Evolutionary conservation across 2,888 invertebrate genomes (phyloP).

Genomic region (Fragum whitleyi): DNA sequence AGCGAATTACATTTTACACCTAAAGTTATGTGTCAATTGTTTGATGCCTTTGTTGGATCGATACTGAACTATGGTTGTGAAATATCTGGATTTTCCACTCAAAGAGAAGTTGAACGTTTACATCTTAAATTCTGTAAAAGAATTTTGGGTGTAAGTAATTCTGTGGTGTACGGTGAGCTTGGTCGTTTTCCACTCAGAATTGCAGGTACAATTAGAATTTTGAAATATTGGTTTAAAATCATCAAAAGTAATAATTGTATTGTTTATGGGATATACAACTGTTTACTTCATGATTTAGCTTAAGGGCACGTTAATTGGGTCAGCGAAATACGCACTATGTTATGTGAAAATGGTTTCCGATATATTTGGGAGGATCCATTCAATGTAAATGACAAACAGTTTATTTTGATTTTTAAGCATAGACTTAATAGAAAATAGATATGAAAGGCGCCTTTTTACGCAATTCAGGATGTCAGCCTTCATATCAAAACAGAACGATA

Average conservation of each 20-base stretch:
- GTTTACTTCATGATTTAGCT: background rate
- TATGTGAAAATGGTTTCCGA: background rate
- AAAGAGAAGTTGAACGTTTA: too few species aligned
- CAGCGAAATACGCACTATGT: background rate
- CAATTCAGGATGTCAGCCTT: too few species aligned
- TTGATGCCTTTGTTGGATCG: slow-evolving; percentile 11
- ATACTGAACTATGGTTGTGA: slow-evolving; percentile 6
- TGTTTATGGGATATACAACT: background rate
- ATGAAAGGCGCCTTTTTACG: too few species aligned
- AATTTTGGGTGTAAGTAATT: background rate
- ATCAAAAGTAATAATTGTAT: background rate
- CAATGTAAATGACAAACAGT: background rate
- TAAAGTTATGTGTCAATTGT: slow-evolving; percentile 13
- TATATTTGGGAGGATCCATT: slow-evolving; percentile 14
- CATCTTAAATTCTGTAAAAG: too few species aligned
- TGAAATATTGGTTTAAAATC: slow-evolving; percentile 10
- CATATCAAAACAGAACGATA: too few species aligned
- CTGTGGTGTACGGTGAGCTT: slow-evolving; percentile 6
- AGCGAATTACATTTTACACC: background rate
- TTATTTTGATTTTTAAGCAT: slow-evolving; percentile 4
- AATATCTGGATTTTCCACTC: too few species aligned
- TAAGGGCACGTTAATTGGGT: background rate
- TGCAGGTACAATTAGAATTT: background rate
- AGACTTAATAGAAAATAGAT: background rate
- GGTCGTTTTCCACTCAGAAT: too few species aligned